phyloP scores from a whole-genome alignment of 2,888 invertebrate genomes.

The Onthophagus sagittarius region DNA sequence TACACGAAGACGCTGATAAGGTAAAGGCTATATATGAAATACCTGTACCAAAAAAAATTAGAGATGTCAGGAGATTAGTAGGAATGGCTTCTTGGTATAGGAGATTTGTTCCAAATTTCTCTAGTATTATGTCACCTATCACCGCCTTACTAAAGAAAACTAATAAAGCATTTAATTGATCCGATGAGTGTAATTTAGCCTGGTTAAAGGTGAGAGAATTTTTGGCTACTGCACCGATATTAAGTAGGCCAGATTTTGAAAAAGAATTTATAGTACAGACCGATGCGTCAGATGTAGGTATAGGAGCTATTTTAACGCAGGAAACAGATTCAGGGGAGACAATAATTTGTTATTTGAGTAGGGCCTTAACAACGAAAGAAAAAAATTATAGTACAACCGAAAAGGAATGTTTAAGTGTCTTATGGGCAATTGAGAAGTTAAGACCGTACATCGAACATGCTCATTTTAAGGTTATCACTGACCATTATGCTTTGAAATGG shows the following conservation, averaged over 20 bases:
- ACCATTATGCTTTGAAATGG: neutral
- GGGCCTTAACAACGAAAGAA: slow-evolving; percentile 24
- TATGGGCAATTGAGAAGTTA: slow-evolving; percentile 27
- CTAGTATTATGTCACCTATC: slow-evolving; percentile 18
- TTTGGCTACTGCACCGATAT: slow-evolving; percentile 28
- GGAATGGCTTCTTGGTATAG: slow-evolving; percentile 37
- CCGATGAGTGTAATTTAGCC: slow-evolving; percentile 22
- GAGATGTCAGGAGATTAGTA: slow-evolving; percentile 32
- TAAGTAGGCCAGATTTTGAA: slow-evolving; percentile 29
- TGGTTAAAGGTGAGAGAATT: slow-evolving; percentile 25
- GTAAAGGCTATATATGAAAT: slow-evolving; percentile 27
- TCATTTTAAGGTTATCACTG: slow-evolving; percentile 1
- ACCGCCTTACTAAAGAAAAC: slow-evolving; percentile 18
- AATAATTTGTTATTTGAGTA: slow-evolving; percentile 26
- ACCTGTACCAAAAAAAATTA: slow-evolving; percentile 27
- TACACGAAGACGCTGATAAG: slow-evolving; percentile 28
- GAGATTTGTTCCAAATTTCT: slow-evolving; percentile 26
- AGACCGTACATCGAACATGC: slow-evolving; percentile 6
- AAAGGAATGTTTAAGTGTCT: slow-evolving; percentile 26
- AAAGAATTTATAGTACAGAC: slow-evolving; percentile 26
- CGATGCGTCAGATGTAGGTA: slow-evolving; percentile 26
- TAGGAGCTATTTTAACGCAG: slow-evolving; percentile 29
- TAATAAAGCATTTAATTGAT: slow-evolving; percentile 26
- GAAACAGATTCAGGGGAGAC: slow-evolving; percentile 25
- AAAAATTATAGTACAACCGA: slow-evolving; percentile 27